Percentiles rank a stretch among this genome's conserved stretches.
These are phyloP conservation scores for human (Homo sapiens) DNA, from an alignment of 2,113 vertebrate genomes.

Conservation along the genomic window GRCh38 chr6:105744001-105744500, in stretches of 20 bases:
- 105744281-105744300: constrained; percentile 30
- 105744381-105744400: neutral
- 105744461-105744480: neutral
- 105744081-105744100: neutral
- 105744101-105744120: neutral
- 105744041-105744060: neutral
- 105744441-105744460: constrained; percentile 10
- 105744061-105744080: neutral
- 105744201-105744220: neutral
- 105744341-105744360: constrained; percentile 29
- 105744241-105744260: neutral
- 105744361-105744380: constrained; percentile 16
- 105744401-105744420: constrained; percentile 38
- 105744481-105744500: constrained; percentile 34
- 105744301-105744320: neutral
- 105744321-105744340: constrained; percentile 1
- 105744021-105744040: neutral
- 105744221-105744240: neutral
- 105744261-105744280: constrained; percentile 10
- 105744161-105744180: constrained; percentile 11
- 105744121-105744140: neutral
- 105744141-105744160: neutral
- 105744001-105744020: neutral
- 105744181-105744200: neutral
- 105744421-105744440: neutral